These are phyloP conservation scores for Andrena dorsata DNA, from an alignment of 2,888 invertebrate genomes.

Conservation along the genomic window DNA sequence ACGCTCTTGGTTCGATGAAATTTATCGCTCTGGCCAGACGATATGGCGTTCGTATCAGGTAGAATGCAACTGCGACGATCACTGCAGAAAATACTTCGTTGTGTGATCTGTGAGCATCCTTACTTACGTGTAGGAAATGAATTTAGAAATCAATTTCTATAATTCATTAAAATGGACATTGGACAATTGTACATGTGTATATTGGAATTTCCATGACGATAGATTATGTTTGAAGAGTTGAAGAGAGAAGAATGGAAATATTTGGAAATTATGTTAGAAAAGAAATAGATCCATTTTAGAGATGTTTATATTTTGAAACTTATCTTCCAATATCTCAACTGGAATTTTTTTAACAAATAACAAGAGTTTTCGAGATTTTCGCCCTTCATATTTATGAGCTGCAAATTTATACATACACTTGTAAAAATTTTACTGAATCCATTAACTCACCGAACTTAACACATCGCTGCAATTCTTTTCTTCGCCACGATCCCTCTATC, in stretches of 20 bases:
- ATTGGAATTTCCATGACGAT: neutral
- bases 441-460: conserved; percentile 43
- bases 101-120: neutral
- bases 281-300: no score
- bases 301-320: no score
- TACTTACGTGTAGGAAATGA: neutral
- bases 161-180: neutral
- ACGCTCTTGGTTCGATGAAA: conserved; percentile 65
- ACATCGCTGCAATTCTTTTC: conserved; percentile 30
- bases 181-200: neutral
- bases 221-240: neutral
- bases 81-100: conserved; percentile 63
- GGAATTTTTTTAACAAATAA: no score
- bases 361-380: no score
- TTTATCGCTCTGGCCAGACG: conserved; percentile 72
- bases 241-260: neutral
- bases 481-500: conserved; percentile 53
- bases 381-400: no score
- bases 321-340: no score
- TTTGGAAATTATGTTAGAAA: neutral
- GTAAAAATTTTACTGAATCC: neutral
- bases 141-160: no score
- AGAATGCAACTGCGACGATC: conserved; percentile 70
- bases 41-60: conserved; percentile 76
- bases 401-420: neutral